These are phyloP conservation scores for Polyodon spathula DNA, from an alignment of 2,113 vertebrate species.

Conservation along the genomic window DNA sequence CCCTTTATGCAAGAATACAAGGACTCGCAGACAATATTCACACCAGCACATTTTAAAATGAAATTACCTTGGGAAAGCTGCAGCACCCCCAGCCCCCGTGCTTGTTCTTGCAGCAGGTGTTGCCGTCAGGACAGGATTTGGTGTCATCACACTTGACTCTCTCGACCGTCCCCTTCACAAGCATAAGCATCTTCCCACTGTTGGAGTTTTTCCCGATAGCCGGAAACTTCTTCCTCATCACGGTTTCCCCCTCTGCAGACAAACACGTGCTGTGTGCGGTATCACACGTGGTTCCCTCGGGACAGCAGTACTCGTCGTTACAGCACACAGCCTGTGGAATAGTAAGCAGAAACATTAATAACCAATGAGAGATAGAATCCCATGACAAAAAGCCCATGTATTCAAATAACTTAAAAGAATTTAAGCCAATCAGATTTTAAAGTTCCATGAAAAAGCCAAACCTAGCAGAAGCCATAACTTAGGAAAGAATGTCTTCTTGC, in stretches of 20 bases:
- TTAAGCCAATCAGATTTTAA: no score
- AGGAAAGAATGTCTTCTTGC: no score
- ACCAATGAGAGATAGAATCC: neutral
- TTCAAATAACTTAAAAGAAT: no score
- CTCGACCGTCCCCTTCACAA: constrained; percentile 12
- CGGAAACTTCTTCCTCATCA: no score
- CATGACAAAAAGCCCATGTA: no score
- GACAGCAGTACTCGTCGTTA: constrained; percentile 60
- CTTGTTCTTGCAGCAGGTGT: constrained; percentile 60
- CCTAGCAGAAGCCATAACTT: no score
- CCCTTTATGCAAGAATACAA: no score
- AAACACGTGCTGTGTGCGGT: no score
- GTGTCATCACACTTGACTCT: constrained; percentile 27
- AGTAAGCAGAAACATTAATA: neutral
- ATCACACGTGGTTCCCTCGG: no score
- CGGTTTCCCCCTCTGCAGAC: no score
- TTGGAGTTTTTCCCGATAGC: no score
- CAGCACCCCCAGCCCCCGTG: constrained; percentile 54
- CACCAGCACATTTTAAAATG: constrained; percentile 13
- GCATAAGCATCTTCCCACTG: constrained; percentile 14
- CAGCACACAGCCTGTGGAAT: constrained; percentile 57
- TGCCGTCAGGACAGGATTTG: constrained; percentile 52
- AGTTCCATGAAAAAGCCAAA: no score
- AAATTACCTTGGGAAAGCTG: constrained; percentile 42
- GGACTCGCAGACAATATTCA: constrained; percentile 49